Evolutionary conservation across 2,888 invertebrate species (phyloP), one percentile per base, ranked within the genome.

Genomic region (Sarcophaga carnaria): DNA sequence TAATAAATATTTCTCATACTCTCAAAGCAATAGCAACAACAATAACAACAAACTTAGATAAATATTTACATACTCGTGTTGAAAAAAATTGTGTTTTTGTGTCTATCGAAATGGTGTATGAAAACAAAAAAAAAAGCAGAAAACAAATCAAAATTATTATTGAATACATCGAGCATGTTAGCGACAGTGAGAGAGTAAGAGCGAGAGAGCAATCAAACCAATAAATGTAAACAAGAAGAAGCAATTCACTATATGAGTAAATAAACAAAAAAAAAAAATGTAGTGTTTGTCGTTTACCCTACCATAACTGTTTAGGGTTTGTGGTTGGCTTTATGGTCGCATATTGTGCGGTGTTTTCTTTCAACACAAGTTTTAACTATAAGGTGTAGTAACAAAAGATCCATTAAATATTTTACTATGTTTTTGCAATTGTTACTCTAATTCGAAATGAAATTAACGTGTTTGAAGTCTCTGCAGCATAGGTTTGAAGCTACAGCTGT

Each of bases 41-140:
- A 77, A 72, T 59, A 67, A 54, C 72, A 83, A 81, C 76, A 84
- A 81, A 70, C 71, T 87, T 71, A 81, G 81, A 84, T 84, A 62
- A 76, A 84, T 87, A 84, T 87, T 87, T 79, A 84, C 75, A 79
- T 84, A 84, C 70, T 81, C 71, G 75, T 84, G 84, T 81, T 75
- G 64, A 87, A 37, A 47, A 62, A 62, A n/a, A 11, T 62, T 62
- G 22, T 71, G 47, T 62, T n/a, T n/a, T n/a, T 62, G 27, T 45
- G 66, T 54, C 14, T 54, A 54, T 54, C 17, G 54, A 54, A 54
- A 67, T 10, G 20, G 62, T 79, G 63, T 75, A 74, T n/a, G 27
- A 17, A 80, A 22, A 22, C 22, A 22, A 66, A 54, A 14, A 64
- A 60, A 54, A 64, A 62, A 62, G 17, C 12, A 54, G 5, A 17